These are phyloP conservation scores for Notothenia coriiceps DNA, from an alignment of 2,113 vertebrate genomes.

Conservation along the genomic window DNA sequence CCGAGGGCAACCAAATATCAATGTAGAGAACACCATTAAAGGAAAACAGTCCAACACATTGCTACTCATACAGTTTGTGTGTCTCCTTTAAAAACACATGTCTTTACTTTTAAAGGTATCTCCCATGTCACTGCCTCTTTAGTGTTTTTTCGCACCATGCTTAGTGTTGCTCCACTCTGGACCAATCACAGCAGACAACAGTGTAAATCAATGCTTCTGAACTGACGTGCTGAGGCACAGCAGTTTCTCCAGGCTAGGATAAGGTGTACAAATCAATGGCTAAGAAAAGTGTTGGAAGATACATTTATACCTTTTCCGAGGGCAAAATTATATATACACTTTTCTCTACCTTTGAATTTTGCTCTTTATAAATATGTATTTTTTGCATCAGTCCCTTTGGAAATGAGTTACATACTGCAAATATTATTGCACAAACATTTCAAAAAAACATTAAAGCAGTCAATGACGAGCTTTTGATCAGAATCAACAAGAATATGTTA, in stretches of 20 bases:
- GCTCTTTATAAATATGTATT: neutral
- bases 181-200: slow-evolving; percentile 16
- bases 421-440: neutral
- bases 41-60: neutral
- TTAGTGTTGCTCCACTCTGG: slow-evolving; percentile 12
- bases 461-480: neutral
- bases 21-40: neutral
- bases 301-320: neutral
- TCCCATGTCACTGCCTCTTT: neutral
- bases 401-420: neutral
- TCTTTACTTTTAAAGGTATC: neutral
- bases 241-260: neutral
- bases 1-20: neutral
- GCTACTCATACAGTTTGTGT: neutral
- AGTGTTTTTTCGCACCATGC: slow-evolving; percentile 5
- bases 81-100: neutral
- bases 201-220: slow-evolving; percentile 37
- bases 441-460: too few relatives aligned
- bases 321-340: neutral
- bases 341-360: neutral
- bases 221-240: neutral
- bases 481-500: neutral
- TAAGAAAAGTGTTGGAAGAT: neutral
- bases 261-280: slow-evolving; percentile 28
- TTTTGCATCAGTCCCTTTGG: neutral